A percentile compares a stretch with the other conserved stretches of the same genome.
Conservation (phyloP, 2,888 invertebrate species). For the Seira musarum region DNA sequence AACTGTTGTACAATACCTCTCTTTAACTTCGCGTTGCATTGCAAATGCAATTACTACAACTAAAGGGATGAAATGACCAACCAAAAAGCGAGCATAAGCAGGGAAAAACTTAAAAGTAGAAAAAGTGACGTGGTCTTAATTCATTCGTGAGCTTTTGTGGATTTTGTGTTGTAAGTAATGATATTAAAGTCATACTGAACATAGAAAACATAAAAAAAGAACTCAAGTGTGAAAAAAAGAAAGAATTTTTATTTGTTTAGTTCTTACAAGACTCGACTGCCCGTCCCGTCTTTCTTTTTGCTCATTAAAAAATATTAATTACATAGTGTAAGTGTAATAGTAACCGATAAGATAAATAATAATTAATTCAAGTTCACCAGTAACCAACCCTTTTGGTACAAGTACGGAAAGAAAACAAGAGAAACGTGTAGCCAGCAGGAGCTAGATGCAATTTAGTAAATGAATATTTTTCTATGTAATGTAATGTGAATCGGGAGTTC, state of each 20-base stretch:
- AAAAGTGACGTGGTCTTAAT: conserved; percentile 37
- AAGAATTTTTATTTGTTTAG: background rate
- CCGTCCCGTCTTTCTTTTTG: background rate
- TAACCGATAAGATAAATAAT: too few relatives aligned
- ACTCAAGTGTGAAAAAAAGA: background rate
- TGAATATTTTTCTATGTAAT: too few relatives aligned
- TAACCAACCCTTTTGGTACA: too few relatives aligned
- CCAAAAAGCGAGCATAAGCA: background rate
- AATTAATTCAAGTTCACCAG: too few relatives aligned
- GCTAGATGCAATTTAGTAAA: too few relatives aligned
- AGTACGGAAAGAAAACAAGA: too few relatives aligned
- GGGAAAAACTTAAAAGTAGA: background rate
- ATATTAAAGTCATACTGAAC: too few relatives aligned
- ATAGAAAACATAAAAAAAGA: conserved; percentile 4
- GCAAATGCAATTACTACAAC: background rate
- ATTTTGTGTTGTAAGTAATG: background rate
- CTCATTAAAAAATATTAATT: background rate
- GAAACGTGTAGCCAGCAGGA: too few relatives aligned
- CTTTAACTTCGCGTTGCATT: too few relatives aligned
- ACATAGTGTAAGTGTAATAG: too few relatives aligned
- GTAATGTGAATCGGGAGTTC: too few relatives aligned
- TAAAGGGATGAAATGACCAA: background rate
- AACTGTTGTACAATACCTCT: background rate
- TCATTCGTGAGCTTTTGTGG: background rate
- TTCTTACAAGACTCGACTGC: background rate